phyloP scores from a whole-genome alignment of 2,888 invertebrate genomes.

The Alcis repandata region DNA sequence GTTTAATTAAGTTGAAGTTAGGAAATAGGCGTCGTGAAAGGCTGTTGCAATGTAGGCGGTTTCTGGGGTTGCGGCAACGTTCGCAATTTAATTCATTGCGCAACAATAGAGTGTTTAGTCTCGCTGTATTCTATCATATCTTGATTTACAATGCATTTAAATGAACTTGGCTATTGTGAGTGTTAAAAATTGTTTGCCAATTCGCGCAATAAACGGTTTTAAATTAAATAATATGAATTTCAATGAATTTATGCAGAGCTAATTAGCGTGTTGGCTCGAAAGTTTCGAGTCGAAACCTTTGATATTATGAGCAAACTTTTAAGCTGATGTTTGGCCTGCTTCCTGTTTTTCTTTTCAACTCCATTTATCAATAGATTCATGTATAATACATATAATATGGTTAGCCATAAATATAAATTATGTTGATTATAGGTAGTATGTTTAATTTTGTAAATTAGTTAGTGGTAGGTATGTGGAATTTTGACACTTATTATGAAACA shows the following conservation, averaged over 20 bases:
- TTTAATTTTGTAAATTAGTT: not conserved
- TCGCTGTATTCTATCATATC: slow-evolving; percentile 22
- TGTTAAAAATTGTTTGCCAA: not conserved
- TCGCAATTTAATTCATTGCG: slow-evolving; percentile 35
- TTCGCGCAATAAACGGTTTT: not conserved
- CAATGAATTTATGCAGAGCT: not conserved
- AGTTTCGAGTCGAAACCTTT: too few relatives aligned
- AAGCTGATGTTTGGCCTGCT: not conserved
- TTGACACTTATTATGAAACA: not conserved
- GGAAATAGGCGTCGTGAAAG: slow-evolving; percentile 32
- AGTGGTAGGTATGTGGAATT: not conserved
- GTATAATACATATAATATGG: too few relatives aligned
- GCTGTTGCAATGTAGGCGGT: slow-evolving; percentile 33
- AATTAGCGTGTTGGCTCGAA: not conserved
- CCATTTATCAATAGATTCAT: too few relatives aligned
- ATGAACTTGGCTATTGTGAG: slow-evolving; percentile 2
- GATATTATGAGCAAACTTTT: not conserved
- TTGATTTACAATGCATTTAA: slow-evolving; percentile 23
- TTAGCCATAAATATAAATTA: too few relatives aligned
- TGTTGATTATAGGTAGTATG: too few relatives aligned
- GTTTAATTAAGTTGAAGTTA: slow-evolving; percentile 27
- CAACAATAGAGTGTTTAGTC: slow-evolving; percentile 32
- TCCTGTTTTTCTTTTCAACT: not conserved
- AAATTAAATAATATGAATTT: not conserved
- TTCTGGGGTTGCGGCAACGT: slow-evolving; percentile 33